phyloP scores from a whole-genome alignment of 2,113 vertebrate genomes.

The Alaudala cheleensis region DNA sequence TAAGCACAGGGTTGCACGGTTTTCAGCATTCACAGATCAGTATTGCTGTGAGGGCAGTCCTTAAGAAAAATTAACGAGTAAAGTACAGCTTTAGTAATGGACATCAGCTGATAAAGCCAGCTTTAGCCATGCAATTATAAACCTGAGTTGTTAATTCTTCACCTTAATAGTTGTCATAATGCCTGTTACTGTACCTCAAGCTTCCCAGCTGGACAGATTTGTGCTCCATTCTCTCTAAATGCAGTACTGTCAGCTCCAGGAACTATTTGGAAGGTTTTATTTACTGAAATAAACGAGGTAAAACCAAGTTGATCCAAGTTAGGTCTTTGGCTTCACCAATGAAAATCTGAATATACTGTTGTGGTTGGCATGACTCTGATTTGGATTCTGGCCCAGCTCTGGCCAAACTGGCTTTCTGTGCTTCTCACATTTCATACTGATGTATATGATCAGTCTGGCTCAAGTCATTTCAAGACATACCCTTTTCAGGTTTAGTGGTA shows the following conservation, averaged over 20 bases:
- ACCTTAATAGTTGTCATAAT: neutral
- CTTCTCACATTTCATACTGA: neutral
- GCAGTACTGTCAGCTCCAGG: neutral
- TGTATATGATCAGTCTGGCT: neutral
- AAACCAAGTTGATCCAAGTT: slow-evolving; percentile 4
- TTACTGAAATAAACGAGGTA: slow-evolving; percentile 1
- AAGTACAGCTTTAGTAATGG: neutral
- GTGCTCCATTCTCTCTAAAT: neutral
- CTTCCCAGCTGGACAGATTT: neutral
- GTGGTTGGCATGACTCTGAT: neutral
- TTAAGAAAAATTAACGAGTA: neutral
- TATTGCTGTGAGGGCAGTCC: neutral
- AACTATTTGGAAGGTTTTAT: neutral
- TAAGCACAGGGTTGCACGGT: neutral
- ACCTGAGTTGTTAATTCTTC: neutral
- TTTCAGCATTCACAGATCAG: neutral
- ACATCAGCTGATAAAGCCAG: neutral
- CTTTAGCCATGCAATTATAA: neutral
- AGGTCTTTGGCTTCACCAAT: neutral
- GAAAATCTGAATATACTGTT: slow-evolving; percentile 29
- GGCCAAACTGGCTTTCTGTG: neutral
- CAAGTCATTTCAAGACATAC: neutral
- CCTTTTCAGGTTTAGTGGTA: neutral
- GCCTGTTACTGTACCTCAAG: neutral
- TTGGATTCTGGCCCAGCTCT: neutral